Conservation (phyloP, 1,140 invertebrate genomes). For the Melitaea cinxia region DNA sequence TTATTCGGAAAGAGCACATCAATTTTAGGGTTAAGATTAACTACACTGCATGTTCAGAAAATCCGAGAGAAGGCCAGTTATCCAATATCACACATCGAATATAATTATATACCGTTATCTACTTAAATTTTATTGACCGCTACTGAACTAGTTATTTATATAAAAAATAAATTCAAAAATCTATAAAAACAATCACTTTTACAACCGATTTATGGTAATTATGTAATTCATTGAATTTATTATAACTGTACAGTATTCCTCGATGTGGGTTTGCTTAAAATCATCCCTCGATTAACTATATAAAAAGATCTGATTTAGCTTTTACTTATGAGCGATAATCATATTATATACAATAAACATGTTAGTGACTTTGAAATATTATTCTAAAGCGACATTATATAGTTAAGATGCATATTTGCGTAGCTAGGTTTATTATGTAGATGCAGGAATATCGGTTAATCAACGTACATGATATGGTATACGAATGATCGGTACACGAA, state of each 20-base stretch:
- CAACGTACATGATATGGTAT: not conserved
- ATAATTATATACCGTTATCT: not conserved
- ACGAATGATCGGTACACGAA: not conserved
- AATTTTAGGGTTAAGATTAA: conserved; percentile 3
- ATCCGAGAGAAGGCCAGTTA: not conserved
- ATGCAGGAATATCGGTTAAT: conserved; percentile 14
- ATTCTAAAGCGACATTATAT: conserved; percentile 3
- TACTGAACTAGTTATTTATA: no score
- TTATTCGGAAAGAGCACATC: not conserved
- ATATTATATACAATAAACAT: conserved; percentile 6
- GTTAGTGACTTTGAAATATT: not conserved
- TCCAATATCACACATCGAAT: not conserved
- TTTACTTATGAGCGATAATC: conserved; percentile 1
- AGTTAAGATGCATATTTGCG: conserved; percentile 3
- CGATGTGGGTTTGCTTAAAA: not conserved
- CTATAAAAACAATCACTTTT: not conserved
- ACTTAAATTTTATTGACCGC: no score
- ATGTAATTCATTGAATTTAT: not conserved
- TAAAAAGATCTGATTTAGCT: conserved; percentile 17
- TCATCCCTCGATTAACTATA: not conserved
- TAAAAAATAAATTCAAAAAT: not conserved
- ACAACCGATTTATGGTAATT: not conserved
- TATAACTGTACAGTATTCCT: not conserved
- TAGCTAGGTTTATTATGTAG: conserved; percentile 24
- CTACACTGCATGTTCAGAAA: not conserved